phyloP scores from a whole-genome alignment of 2,888 invertebrate genomes.

The Nomada fabriciana region DNA sequence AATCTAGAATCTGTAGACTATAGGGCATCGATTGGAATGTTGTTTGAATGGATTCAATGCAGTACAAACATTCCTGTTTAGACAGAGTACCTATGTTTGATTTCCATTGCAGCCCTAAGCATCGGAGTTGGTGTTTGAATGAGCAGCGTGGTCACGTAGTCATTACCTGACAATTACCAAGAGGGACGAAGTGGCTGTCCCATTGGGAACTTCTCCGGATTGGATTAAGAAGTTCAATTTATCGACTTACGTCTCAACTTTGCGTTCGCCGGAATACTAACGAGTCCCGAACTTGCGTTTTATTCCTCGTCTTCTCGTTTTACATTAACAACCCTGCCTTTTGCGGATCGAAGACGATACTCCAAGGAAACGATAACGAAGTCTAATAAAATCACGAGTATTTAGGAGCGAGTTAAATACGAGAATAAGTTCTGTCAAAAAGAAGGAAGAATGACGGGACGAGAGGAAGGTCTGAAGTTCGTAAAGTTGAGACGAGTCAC shows the following conservation, averaged over 20 bases:
- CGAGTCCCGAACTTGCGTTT: slow-evolving; percentile 15
- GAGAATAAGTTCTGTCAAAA: neutral
- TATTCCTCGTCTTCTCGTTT: slow-evolving; percentile 23
- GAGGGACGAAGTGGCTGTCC: slow-evolving; percentile 1
- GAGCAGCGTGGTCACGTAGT: slow-evolving; percentile 14
- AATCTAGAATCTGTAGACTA: neutral
- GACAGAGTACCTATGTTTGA: too few species aligned
- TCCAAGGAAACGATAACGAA: slow-evolving; percentile 3
- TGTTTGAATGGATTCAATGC: neutral
- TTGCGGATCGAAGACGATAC: neutral
- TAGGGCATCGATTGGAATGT: neutral
- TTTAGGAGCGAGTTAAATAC: slow-evolving; percentile 10
- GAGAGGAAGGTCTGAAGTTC: neutral
- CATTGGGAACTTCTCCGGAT: slow-evolving; percentile 16
- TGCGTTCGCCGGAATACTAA: slow-evolving; percentile 45
- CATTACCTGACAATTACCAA: slow-evolving; percentile 31
- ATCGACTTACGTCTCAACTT: slow-evolving; percentile 46
- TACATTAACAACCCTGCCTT: slow-evolving; percentile 1
- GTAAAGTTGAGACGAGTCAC: neutral
- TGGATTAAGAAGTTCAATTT: slow-evolving; percentile 49
- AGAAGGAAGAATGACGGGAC: neutral
- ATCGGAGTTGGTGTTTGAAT: neutral
- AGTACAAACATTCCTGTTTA: too few species aligned
- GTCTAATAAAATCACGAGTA: slow-evolving; percentile 7
- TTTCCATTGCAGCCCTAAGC: neutral